These are phyloP conservation scores for Melinaea menophilus DNA, from an alignment of 2,888 invertebrate genomes.

Conservation along the genomic window DNA sequence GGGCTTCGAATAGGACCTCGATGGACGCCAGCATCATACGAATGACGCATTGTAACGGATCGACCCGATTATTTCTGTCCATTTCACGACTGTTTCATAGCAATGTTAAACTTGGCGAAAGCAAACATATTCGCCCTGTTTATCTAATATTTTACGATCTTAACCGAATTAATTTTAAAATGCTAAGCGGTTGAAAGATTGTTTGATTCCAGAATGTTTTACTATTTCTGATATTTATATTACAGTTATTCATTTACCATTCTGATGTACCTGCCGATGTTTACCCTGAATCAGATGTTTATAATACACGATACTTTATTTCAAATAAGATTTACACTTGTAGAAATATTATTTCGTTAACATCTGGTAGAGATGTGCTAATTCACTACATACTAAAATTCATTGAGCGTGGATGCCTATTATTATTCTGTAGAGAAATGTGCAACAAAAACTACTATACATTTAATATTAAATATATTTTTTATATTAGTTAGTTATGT, in stretches of 20 bases:
- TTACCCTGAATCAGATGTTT: constrained; percentile 71
- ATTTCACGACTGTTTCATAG: constrained; percentile 78
- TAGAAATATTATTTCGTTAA: constrained; percentile 64
- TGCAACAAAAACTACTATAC: too few relatives aligned
- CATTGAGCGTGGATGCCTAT: background rate
- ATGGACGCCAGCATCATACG: constrained; percentile 68
- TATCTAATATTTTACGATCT: constrained; percentile 77
- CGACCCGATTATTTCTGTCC: constrained; percentile 77
- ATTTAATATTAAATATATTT: too few relatives aligned
- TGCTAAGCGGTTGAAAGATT: constrained; percentile 70
- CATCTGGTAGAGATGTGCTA: constrained; percentile 58
- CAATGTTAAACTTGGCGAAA: constrained; percentile 76
- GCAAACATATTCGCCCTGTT: constrained; percentile 75
- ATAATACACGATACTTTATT: constrained; percentile 71
- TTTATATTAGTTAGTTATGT: too few relatives aligned
- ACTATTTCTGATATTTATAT: constrained; percentile 74
- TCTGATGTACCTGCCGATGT: constrained; percentile 74
- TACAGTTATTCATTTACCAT: constrained; percentile 75
- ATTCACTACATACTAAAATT: constrained; percentile 32
- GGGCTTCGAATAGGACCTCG: constrained; percentile 47
- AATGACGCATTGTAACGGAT: constrained; percentile 74
- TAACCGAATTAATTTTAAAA: constrained; percentile 73
- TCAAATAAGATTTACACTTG: constrained; percentile 69
- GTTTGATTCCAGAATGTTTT: constrained; percentile 64
- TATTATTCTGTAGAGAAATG: too few relatives aligned